Evolutionary conservation across 2,113 vertebrate species (phyloP).

Genomic region (Vicugna pacos): DNA sequence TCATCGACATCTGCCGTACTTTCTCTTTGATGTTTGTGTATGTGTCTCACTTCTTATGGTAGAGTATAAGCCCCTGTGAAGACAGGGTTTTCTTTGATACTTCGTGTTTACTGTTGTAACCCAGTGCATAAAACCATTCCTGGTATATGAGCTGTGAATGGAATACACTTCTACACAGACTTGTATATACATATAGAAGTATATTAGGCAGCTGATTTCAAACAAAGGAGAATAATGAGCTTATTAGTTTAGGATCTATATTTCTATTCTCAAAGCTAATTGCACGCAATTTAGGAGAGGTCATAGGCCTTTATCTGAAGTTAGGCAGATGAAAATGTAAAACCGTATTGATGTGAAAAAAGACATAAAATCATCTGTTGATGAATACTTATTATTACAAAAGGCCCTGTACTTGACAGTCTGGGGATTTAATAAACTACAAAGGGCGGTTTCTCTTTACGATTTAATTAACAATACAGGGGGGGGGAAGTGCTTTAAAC

Average conservation of each 20-base stretch:
- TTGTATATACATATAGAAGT: not conserved
- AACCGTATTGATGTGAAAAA: not conserved
- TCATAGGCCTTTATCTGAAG: not conserved
- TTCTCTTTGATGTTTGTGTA: not conserved
- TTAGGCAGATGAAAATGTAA: not conserved
- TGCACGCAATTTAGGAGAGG: not conserved
- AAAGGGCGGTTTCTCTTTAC: not conserved
- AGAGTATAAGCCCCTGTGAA: not conserved
- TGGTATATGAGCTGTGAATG: not conserved
- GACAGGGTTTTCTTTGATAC: not conserved
- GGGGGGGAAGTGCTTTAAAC: not conserved
- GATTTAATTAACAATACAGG: not conserved
- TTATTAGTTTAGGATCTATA: constrained; percentile 12
- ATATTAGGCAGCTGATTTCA: not conserved
- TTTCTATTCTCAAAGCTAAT: constrained; percentile 36
- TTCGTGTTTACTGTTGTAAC: not conserved
- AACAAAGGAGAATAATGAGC: not conserved
- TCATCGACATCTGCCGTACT: not conserved
- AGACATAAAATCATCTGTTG: not conserved
- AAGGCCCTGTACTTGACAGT: not conserved
- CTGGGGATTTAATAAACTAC: not conserved
- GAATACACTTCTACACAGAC: not conserved
- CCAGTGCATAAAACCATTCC: not conserved
- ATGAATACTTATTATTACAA: not conserved
- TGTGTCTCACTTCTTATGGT: not conserved